A percentile compares a stretch with the other conserved stretches of the same genome.
phyloP scores from a whole-genome alignment of 1,140 invertebrate genomes.

The Pomacea maculata region DNA sequence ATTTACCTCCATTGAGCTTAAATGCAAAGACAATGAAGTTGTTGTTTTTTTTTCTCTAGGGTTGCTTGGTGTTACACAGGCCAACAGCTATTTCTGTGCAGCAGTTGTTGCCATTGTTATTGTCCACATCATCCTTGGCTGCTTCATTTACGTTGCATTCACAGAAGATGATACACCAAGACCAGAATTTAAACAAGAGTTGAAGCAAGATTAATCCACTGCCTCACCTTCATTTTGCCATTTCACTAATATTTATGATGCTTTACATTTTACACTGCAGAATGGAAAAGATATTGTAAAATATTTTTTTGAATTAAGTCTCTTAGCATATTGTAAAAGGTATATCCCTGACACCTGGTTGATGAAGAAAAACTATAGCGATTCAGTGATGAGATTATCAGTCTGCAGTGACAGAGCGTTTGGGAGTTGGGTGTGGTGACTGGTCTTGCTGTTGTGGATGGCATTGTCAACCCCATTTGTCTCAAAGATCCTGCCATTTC shows the following conservation, averaged over 20 bases:
- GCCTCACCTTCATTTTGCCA: not conserved
- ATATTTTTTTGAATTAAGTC: not conserved
- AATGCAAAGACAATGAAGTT: no score
- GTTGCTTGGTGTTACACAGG: slow-evolving; percentile 70
- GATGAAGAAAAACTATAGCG: not conserved
- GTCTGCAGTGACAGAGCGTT: no score
- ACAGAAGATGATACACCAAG: slow-evolving; percentile 68
- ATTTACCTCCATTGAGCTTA: no score
- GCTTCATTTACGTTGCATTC: slow-evolving; percentile 82
- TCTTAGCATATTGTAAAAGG: not conserved
- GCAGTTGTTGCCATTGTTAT: slow-evolving; percentile 79
- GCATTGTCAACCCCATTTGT: no score
- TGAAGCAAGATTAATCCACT: not conserved
- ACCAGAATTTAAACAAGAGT: slow-evolving; percentile 43
- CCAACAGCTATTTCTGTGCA: slow-evolving; percentile 74
- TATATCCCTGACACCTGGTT: not conserved
- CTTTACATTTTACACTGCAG: not conserved
- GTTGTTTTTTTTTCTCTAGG: slow-evolving; percentile 54
- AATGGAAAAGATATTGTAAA: not conserved
- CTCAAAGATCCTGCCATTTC: no score
- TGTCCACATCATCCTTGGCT: slow-evolving; percentile 80
- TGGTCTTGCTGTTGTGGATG: no score
- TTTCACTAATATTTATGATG: not conserved
- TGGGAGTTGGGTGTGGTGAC: no score
- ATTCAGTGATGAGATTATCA: not conserved